These are phyloP conservation scores for Bagarius yarrelli DNA, from an alignment of 2,113 vertebrate genomes.

Conservation along the genomic window DNA sequence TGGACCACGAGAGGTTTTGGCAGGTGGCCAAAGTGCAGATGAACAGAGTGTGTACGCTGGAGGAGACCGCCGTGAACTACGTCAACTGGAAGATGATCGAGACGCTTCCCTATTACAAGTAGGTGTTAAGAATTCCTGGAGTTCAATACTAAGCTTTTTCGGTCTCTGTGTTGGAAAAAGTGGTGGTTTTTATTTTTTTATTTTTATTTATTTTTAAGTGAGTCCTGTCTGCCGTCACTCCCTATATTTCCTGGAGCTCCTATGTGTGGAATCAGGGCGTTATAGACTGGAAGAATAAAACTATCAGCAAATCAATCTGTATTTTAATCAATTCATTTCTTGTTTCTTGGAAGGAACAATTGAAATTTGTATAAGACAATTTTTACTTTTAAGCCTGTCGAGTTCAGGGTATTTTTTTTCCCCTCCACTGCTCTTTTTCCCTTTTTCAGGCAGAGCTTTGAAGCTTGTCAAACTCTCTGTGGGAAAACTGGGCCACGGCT, in stretches of 20 bases:
- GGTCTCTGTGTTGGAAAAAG: too few relatives aligned
- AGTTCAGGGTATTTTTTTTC: slow-evolving; percentile 4
- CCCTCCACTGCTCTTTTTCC: not conserved
- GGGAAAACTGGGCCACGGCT: slow-evolving; percentile 32
- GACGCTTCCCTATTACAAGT: slow-evolving; percentile 55
- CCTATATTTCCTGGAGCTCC: too few relatives aligned
- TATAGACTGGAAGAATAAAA: too few relatives aligned
- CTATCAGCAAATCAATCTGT: not conserved
- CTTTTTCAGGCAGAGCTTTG: slow-evolving; percentile 32
- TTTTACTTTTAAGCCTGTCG: not conserved
- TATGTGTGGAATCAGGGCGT: too few relatives aligned
- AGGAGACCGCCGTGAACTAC: slow-evolving; percentile 52
- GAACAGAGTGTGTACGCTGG: slow-evolving; percentile 47
- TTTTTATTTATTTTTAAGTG: too few relatives aligned
- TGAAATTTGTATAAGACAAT: not conserved
- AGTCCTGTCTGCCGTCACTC: too few relatives aligned
- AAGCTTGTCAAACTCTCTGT: slow-evolving; percentile 12
- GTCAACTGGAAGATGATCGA: slow-evolving; percentile 63
- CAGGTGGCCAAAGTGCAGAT: slow-evolving; percentile 57
- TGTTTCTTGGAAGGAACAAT: not conserved
- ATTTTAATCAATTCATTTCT: not conserved
- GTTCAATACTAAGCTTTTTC: too few relatives aligned
- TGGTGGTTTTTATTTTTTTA: too few relatives aligned
- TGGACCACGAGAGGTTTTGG: slow-evolving; percentile 57
- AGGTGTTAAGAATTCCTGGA: slow-evolving; percentile 5